Conservation (phyloP, 2,888 invertebrate genomes). For the Melieria picta region DNA sequence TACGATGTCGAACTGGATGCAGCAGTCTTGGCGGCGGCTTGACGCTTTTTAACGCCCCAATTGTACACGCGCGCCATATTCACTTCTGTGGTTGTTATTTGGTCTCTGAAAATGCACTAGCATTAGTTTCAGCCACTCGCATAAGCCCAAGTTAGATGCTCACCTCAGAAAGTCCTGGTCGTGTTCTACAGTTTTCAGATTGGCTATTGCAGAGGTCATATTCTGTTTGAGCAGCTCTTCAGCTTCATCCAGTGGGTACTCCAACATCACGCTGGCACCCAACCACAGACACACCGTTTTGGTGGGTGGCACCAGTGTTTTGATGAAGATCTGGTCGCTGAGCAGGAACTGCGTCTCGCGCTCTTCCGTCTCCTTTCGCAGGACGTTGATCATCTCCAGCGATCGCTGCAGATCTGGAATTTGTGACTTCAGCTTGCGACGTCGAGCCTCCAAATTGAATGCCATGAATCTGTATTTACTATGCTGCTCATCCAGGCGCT, state of each 20-base stretch:
- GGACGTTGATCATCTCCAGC: conserved; percentile 88
- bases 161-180: conserved; percentile 94
- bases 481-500: conserved; percentile 90
- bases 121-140: not conserved
- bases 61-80: conserved; percentile 99
- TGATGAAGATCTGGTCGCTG: conserved; percentile 89
- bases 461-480: conserved; percentile 98
- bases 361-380: conserved; percentile 82
- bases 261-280: conserved; percentile 96
- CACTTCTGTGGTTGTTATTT: conserved; percentile 97
- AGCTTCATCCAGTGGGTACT: conserved; percentile 92
- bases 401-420: conserved; percentile 95
- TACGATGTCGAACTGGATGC: conserved; percentile 38
- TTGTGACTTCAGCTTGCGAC: conserved; percentile 86
- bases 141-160: conserved; percentile 35
- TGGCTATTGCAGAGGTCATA: conserved; percentile 83
- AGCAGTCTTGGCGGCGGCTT: conserved; percentile 72
- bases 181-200: conserved; percentile 85
- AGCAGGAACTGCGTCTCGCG: conserved; percentile 87
- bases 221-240: conserved; percentile 84
- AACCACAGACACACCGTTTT: conserved; percentile 87
- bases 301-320: conserved; percentile 87
- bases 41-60: conserved; percentile 95
- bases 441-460: conserved; percentile 86
- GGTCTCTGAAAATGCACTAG: conserved; percentile 75